Conservation (phyloP, 1,140 invertebrate species). For the Philaenus spumarius region DNA sequence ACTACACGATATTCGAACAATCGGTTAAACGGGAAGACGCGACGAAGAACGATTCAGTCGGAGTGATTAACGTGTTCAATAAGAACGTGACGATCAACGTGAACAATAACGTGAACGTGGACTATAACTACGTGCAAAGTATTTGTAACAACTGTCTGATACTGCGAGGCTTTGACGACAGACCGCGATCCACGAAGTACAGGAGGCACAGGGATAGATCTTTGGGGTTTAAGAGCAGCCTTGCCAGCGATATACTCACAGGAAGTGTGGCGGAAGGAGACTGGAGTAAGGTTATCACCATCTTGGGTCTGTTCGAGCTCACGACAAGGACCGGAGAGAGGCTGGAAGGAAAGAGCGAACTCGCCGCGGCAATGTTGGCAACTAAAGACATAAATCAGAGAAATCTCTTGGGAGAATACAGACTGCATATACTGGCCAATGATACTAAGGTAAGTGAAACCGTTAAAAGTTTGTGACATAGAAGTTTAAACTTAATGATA, state of each 20-base stretch:
- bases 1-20: no score
- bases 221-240: background rate
- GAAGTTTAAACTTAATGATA: no score
- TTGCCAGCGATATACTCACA: background rate
- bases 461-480: no score
- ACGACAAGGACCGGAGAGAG: slow-evolving; percentile 48
- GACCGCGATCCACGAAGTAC: background rate
- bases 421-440: slow-evolving; percentile 63
- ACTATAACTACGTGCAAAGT: background rate
- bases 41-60: no score
- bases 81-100: no score
- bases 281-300: slow-evolving; percentile 38
- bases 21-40: no score
- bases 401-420: slow-evolving; percentile 59
- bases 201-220: background rate
- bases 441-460: slow-evolving; percentile 80
- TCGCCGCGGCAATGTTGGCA: slow-evolving; percentile 64
- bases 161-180: no score
- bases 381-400: slow-evolving; percentile 65
- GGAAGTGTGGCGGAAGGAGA: background rate
- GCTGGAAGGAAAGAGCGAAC: slow-evolving; percentile 56
- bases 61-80: no score
- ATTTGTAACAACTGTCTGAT: background rate
- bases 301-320: slow-evolving; percentile 71
- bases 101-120: background rate